A percentile compares a stretch with the other conserved stretches of the same genome.
Conservation (phyloP, 2,888 invertebrate genomes). For the Diarsia brunnea region DNA sequence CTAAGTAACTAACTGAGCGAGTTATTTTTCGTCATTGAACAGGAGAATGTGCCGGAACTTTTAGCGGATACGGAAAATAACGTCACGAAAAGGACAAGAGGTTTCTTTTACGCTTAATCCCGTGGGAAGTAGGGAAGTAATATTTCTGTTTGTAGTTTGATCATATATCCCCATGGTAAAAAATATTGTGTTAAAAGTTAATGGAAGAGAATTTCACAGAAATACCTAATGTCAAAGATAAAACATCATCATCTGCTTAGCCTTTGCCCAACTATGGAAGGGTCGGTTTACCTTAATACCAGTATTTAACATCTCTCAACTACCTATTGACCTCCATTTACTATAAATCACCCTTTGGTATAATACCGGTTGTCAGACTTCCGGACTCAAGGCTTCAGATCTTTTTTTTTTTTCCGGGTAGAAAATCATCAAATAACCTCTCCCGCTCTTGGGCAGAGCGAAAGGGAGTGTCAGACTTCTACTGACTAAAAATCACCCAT, state of each 20-base stretch:
- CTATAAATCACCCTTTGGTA: neutral
- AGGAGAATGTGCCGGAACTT: too few relatives aligned
- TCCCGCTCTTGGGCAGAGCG: too few relatives aligned
- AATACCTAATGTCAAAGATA: neutral
- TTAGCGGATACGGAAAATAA: too few relatives aligned
- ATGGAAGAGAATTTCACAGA: conserved; percentile 7
- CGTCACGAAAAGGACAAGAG: too few relatives aligned
- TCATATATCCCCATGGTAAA: neutral
- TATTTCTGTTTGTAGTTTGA: conserved; percentile 41
- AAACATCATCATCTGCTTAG: neutral
- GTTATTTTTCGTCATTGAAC: too few relatives aligned
- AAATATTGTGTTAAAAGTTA: conserved; percentile 38
- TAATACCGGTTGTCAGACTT: neutral
- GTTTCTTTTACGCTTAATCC: conserved; percentile 21
- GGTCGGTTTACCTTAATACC: neutral
- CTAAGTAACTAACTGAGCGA: too few relatives aligned
- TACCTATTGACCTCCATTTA: neutral
- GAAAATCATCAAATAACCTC: too few relatives aligned
- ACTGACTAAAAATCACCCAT: too few relatives aligned
- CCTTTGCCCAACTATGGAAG: neutral
- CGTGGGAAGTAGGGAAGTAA: conserved; percentile 21
- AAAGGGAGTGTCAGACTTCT: too few relatives aligned
- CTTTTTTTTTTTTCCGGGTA: too few relatives aligned
- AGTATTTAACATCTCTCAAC: neutral
- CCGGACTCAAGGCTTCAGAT: too few relatives aligned